Conservation (phyloP, 37 sponge, comb jelly and placozoan species). For the Trichoplax adhaerens region DNA sequence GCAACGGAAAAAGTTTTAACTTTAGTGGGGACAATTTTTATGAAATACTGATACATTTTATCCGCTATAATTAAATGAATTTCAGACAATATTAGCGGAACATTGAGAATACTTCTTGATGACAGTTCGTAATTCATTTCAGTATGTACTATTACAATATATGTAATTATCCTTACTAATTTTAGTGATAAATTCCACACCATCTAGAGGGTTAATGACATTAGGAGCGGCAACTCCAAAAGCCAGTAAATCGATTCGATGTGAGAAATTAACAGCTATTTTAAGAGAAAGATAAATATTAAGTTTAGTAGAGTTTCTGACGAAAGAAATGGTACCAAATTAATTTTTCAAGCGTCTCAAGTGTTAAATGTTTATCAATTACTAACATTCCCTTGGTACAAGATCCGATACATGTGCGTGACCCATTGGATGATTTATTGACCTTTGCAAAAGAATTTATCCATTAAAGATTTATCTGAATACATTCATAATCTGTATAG, state of each 20-base stretch:
- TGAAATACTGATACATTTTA: constrained; percentile 41
- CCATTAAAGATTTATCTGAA: not conserved
- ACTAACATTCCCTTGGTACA: constrained; percentile 23
- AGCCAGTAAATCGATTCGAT: constrained; percentile 61
- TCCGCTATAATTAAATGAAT: not conserved
- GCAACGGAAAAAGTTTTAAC: constrained; percentile 15
- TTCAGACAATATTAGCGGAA: not conserved
- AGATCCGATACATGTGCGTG: constrained; percentile 52
- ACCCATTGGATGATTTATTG: constrained; percentile 52
- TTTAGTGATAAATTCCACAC: constrained; percentile 30
- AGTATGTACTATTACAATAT: not conserved
- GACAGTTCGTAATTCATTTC: no score
- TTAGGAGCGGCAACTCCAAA: constrained; percentile 60
- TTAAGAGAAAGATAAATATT: no score
- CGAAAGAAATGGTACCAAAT: no score
- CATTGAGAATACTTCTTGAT: not conserved
- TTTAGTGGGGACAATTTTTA: constrained; percentile 63
- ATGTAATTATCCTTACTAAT: constrained; percentile 6
- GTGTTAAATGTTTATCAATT: no score
- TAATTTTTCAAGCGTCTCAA: no score
- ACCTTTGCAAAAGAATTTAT: not conserved
- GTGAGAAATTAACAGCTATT: constrained; percentile 49
- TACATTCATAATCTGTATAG: not conserved
- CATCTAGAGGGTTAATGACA: constrained; percentile 59
- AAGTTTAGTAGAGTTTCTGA: no score